A percentile compares a stretch with the other conserved stretches of the same genome.
Conservation (phyloP, 2,113 vertebrate genomes). For the Desmodus rotundus region DNA sequence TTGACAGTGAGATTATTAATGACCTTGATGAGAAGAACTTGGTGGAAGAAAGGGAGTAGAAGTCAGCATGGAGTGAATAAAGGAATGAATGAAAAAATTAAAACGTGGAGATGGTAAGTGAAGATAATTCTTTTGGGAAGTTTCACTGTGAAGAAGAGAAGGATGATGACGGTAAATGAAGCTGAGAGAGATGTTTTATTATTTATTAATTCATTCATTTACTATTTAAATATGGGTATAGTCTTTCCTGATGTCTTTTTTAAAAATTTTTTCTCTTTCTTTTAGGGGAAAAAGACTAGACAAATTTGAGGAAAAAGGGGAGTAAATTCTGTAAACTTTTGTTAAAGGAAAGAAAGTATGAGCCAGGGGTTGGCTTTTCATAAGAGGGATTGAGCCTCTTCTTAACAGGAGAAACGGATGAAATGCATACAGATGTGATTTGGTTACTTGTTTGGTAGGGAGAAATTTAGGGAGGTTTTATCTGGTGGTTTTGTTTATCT, state of each 20-base stretch:
- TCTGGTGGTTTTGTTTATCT: background rate
- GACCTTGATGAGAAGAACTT: background rate
- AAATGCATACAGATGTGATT: fast-evolving
- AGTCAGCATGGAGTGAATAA: background rate
- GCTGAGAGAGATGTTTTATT: background rate
- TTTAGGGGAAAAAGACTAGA: background rate
- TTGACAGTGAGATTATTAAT: background rate
- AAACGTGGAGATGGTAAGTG: background rate
- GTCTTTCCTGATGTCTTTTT: background rate
- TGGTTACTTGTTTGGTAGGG: background rate
- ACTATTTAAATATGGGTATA: background rate
- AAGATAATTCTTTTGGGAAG: background rate
- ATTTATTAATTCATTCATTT: background rate
- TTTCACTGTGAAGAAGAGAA: background rate
- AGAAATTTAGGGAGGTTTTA: background rate
- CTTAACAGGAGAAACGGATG: background rate
- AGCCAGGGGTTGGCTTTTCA: background rate
- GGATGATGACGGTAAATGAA: background rate
- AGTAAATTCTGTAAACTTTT: background rate
- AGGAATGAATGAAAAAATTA: background rate
- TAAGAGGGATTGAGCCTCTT: background rate
- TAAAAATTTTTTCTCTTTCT: background rate
- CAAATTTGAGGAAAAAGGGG: background rate
- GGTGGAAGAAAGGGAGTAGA: background rate
- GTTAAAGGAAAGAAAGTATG: background rate